phyloP scores from a whole-genome alignment of 2,797 vertebrate species.

The Gadopsis marmoratus region DNA sequence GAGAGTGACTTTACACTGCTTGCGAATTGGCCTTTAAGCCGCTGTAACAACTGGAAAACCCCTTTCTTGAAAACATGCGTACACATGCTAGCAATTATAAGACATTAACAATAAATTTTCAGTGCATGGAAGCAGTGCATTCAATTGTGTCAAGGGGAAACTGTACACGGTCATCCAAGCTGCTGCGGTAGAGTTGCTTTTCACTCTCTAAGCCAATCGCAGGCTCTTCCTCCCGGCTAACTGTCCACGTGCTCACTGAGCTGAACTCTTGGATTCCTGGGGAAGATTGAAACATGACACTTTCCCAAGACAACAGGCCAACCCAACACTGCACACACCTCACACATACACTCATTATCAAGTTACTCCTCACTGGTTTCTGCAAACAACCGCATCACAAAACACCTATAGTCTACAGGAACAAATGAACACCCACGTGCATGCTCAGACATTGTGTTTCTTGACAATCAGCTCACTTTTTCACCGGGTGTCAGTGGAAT shows the following conservation, averaged over 20 bases:
- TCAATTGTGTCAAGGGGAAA: constrained; percentile 61
- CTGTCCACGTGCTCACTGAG: constrained; percentile 51
- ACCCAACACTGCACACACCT: constrained; percentile 68
- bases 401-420: constrained; percentile 20
- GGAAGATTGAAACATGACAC: constrained; percentile 70
- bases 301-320: constrained; percentile 66
- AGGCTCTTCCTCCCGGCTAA: constrained; percentile 56
- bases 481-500: constrained; percentile 33
- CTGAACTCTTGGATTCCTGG: constrained; percentile 59
- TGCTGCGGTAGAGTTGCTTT: constrained; percentile 46
- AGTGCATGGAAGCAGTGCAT: constrained; percentile 36
- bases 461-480: constrained; percentile 43
- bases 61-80: constrained; percentile 24
- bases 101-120: constrained; percentile 41
- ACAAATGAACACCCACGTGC: background rate
- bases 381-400: constrained; percentile 39
- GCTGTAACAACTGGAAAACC: constrained; percentile 50
- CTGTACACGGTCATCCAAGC: constrained; percentile 68
- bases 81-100: constrained; percentile 59
- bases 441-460: constrained; percentile 24
- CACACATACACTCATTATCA: constrained; percentile 54
- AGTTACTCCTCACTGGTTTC: constrained; percentile 57
- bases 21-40: constrained; percentile 28
- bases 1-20: background rate
- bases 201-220: constrained; percentile 57